Conservation (phyloP, 2,888 invertebrate genomes). For the Drosophila quasianomalipes region DNA sequence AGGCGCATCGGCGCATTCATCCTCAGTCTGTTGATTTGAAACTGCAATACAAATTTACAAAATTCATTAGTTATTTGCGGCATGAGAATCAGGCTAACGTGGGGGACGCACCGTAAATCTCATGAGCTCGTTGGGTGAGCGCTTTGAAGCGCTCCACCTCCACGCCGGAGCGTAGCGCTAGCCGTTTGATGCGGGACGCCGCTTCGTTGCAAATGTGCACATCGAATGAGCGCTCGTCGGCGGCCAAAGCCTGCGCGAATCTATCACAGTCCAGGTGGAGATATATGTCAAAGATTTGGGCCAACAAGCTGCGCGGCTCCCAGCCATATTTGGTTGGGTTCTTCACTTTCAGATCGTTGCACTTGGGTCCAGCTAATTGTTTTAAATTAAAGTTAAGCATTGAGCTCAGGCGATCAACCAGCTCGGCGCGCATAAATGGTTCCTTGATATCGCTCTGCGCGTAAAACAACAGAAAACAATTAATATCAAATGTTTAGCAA, state of each 20-base stretch:
- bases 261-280: constrained; percentile 96
- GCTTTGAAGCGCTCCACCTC: constrained; percentile 94
- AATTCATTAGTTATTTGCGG: neutral
- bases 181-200: constrained; percentile 91
- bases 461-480: neutral
- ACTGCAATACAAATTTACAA: constrained; percentile 83
- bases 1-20: constrained; percentile 97
- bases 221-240: constrained; percentile 98
- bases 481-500: neutral
- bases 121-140: constrained; percentile 91
- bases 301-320: constrained; percentile 96
- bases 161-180: constrained; percentile 92
- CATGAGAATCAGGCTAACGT: neutral
- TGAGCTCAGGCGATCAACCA: constrained; percentile 97
- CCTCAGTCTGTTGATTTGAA: constrained; percentile 94
- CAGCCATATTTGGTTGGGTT: constrained; percentile 98
- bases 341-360: constrained; percentile 96
- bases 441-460: constrained; percentile 91
- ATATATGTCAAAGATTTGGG: constrained; percentile 98
- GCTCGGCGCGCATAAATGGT: constrained; percentile 96
- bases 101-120: constrained; percentile 87
- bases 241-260: constrained; percentile 96
- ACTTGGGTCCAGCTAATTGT: constrained; percentile 98
- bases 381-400: constrained; percentile 99
- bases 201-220: constrained; percentile 97